Evolutionary conservation across 2,888 invertebrate genomes (phyloP), one percentile per base, ranked within the genome.

Genomic region (Zygothrica quintamaculata): DNA sequence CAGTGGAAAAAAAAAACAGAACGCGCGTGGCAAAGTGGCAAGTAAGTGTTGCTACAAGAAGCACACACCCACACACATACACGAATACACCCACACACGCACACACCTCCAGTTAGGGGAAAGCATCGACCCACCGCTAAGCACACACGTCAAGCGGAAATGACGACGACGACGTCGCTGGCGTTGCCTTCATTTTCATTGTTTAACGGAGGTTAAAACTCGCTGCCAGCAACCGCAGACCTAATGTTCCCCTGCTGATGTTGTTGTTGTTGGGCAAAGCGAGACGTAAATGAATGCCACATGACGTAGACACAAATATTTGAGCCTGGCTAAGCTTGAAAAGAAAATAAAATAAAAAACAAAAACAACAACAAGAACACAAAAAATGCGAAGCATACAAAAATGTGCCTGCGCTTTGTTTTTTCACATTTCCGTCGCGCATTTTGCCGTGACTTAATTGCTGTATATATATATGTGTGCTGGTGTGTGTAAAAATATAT

Each of bases 381-480:
- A 11, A 37, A 31, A n/a, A 15, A 11, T 13, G 37, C 22, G 18
- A 9, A 7, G 1, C 29, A 31, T 31, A n/a, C 44, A 56, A 75
- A 71, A 76, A 69, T 67, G 66, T 73, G 51, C 48, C 39, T 64
- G 67, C 64, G 68, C 84, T 81, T 77, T 81, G 67, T 77, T 65
- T 59, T 48, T 57, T 29, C 79, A 75, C 75, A 80, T 81, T 84
- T 81, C 76, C 79, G 82, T 74, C 65, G 82, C 76, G 50, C 82
- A 84, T 72, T 84, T 84, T 77, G 72, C 74, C 77, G 75, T 79
- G 81, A 79, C 84, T 79, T 81, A 81, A 81, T 81, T 81, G 85
- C 71, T 36, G 22, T 31, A 42, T 47, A 26, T 37, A 15, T 22
- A 31, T 55, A 31, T 48, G 42, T 31, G 44, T 51, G 57, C 57